Conservation (phyloP, 1,140 invertebrate species). For the Babylonia areolata region DNA sequence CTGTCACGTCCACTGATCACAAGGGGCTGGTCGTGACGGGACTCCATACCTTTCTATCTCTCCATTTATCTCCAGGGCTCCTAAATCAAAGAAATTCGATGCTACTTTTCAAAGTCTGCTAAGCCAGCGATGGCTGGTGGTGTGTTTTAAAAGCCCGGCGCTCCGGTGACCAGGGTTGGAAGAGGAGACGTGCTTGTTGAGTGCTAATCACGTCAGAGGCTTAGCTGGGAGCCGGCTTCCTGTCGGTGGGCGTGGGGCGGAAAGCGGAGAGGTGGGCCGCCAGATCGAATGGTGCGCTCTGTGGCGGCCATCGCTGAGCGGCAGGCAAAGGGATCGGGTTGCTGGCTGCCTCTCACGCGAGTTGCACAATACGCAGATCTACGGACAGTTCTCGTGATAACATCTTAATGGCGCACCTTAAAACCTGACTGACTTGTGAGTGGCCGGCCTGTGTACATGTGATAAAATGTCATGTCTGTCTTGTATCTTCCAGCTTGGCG, state of each 20-base stretch:
- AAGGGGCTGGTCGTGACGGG: background rate
- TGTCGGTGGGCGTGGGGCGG: background rate
- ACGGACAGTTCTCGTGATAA: background rate
- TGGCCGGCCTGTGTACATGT: no score
- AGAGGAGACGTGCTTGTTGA: background rate
- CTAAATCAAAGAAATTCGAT: background rate
- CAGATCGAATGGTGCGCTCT: background rate
- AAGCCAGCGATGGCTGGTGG: background rate
- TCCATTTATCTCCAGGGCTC: background rate
- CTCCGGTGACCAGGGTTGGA: background rate
- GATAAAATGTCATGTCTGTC: no score
- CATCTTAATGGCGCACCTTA: background rate
- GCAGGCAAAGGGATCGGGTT: background rate
- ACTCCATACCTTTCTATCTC: background rate
- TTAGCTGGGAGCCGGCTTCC: background rate
- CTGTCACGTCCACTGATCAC: background rate
- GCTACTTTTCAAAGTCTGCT: conserved; percentile 8
- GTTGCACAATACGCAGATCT: background rate
- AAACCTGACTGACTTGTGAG: background rate
- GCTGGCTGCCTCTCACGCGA: background rate
- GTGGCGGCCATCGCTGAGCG: background rate
- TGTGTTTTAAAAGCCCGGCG: background rate
- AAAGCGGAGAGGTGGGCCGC: background rate
- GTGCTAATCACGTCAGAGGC: background rate
- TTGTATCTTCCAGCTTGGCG: no score